Conservation (phyloP, 2,888 invertebrate genomes). For the Sericinus montela region DNA sequence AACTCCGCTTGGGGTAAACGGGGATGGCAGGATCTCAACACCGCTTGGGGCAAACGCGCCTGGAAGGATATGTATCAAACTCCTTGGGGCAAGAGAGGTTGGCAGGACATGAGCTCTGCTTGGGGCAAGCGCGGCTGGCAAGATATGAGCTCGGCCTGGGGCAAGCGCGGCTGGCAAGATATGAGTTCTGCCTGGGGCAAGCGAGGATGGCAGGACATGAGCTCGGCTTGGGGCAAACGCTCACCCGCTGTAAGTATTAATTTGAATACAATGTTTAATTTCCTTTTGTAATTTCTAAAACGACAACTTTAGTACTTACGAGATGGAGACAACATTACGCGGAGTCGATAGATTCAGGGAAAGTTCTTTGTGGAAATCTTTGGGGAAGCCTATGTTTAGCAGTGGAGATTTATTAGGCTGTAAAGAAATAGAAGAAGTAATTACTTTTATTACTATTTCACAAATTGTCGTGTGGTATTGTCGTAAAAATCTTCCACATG, state of each 20-base stretch:
- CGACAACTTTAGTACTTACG: too few relatives aligned
- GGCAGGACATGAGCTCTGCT: slow-evolving; percentile 69
- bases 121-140: slow-evolving; percentile 79
- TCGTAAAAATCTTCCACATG: too few relatives aligned
- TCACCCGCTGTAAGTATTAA: slow-evolving; percentile 24
- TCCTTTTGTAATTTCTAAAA: too few relatives aligned
- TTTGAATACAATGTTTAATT: neutral
- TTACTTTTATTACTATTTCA: too few relatives aligned
- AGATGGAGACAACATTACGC: too few relatives aligned
- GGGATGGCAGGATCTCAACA: slow-evolving; percentile 74
- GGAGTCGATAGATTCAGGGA: too few relatives aligned
- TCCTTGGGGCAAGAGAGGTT: slow-evolving; percentile 74
- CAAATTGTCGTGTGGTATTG: too few relatives aligned
- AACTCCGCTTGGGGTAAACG: slow-evolving; percentile 79
- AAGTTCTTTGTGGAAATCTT: too few relatives aligned
- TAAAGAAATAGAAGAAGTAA: too few relatives aligned
- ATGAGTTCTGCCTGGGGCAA: slow-evolving; percentile 73
- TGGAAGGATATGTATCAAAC: too few relatives aligned
- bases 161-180: slow-evolving; percentile 75
- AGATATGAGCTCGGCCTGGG: slow-evolving; percentile 60
- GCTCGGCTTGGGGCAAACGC: slow-evolving; percentile 69
- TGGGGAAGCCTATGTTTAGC: too few relatives aligned
- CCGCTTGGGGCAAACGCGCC: slow-evolving; percentile 78
- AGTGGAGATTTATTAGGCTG: too few relatives aligned
- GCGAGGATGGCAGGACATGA: slow-evolving; percentile 72